Evolutionary conservation across 2,888 invertebrate genomes (phyloP).

Genomic region (Hybos culiciformis): DNA sequence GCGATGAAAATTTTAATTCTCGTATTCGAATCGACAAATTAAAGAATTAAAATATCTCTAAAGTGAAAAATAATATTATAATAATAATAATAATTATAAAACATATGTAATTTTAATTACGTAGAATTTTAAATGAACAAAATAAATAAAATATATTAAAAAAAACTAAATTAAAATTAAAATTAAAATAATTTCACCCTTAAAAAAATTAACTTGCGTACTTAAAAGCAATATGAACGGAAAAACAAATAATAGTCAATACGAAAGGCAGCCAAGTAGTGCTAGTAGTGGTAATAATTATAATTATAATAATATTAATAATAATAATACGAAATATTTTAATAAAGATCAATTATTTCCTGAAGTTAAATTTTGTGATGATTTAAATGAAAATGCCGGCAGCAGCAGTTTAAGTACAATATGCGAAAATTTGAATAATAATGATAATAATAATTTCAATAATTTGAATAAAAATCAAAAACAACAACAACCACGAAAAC

Average conservation of each 20-base stretch:
- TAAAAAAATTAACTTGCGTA: neutral
- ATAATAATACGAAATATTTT: conserved; percentile 16
- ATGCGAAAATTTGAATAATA: conserved; percentile 19
- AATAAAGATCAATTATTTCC: conserved; percentile 31
- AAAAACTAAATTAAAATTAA: neutral
- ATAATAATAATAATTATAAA: too few species aligned
- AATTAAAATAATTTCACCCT: neutral
- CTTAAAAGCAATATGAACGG: conserved; percentile 17
- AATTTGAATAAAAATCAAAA: conserved; percentile 23
- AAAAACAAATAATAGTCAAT: conserved; percentile 17
- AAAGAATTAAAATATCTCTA: too few species aligned
- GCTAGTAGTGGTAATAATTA: too few species aligned
- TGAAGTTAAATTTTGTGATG: conserved; percentile 35
- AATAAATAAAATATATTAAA: too few species aligned
- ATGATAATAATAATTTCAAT: conserved; percentile 14
- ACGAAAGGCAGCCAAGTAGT: conserved; percentile 2
- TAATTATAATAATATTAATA: neutral
- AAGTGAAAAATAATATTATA: too few species aligned
- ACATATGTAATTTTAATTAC: too few species aligned
- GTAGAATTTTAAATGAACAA: too few species aligned
- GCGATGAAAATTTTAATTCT: too few species aligned
- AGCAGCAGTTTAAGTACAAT: conserved; percentile 11
- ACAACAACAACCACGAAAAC: conserved; percentile 24
- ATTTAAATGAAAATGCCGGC: conserved; percentile 23
- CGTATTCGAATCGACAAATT: too few species aligned